Conservation (phyloP, 2,797 vertebrate genomes). For the Acrocephalus scirpaceus region DNA sequence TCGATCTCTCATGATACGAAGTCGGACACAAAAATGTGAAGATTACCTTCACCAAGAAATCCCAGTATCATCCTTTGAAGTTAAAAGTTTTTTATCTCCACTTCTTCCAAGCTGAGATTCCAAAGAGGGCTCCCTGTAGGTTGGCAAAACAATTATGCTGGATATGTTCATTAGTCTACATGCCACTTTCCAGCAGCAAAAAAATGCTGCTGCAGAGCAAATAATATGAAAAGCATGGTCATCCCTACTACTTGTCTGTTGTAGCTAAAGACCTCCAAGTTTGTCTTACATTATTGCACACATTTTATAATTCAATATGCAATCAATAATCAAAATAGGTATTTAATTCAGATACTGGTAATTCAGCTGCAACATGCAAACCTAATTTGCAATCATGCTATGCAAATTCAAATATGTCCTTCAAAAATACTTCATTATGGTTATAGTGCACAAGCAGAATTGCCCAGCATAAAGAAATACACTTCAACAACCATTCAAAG, state of each 20-base stretch:
- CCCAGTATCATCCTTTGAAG: background rate
- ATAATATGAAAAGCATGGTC: background rate
- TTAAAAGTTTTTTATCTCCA: background rate
- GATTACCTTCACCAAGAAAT: background rate
- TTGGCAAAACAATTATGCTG: background rate
- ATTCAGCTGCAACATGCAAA: background rate
- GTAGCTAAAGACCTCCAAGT: background rate
- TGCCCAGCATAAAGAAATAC: background rate
- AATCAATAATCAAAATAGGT: background rate
- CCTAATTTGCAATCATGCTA: background rate
- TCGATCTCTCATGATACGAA: fast-evolving
- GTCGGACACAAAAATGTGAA: background rate
- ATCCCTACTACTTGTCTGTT: background rate
- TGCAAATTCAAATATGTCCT: background rate
- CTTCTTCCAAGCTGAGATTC: background rate
- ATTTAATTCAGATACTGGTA: background rate
- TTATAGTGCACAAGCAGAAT: background rate
- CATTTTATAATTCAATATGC: background rate
- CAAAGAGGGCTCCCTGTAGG: background rate
- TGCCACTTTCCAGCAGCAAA: background rate
- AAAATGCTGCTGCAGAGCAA: background rate
- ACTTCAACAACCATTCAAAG: background rate
- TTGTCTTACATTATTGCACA: background rate
- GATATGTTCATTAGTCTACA: background rate
- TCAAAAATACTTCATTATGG: background rate